phyloP scores from a whole-genome alignment of 1,140 invertebrate genomes.

The Drosophila micromelanica region DNA sequence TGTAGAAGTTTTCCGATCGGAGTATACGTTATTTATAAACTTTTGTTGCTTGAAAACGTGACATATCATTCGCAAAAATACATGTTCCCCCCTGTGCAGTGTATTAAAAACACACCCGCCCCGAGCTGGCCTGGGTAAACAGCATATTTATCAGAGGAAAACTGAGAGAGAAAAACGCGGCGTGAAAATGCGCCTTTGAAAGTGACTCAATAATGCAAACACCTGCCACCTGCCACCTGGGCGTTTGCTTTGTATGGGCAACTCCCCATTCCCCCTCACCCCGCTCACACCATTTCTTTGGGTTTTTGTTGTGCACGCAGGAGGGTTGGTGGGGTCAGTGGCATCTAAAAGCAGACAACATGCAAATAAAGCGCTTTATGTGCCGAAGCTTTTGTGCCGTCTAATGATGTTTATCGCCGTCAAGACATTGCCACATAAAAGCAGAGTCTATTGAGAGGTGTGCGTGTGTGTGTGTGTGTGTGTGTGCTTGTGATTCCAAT shows the following conservation, averaged over 20 bases:
- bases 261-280: not conserved
- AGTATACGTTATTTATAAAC: no score
- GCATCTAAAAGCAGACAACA: slow-evolving; percentile 72
- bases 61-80: not conserved
- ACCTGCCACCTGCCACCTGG: slow-evolving; percentile 42
- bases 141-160: slow-evolving; percentile 68
- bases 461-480: not conserved
- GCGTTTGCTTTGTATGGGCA: slow-evolving; percentile 17
- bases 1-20: no score
- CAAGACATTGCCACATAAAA: slow-evolving; percentile 49
- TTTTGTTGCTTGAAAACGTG: no score
- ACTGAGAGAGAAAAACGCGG: slow-evolving; percentile 52
- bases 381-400: slow-evolving; percentile 57
- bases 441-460: slow-evolving; percentile 39
- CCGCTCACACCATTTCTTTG: slow-evolving; percentile 1
- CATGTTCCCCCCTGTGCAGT: not conserved
- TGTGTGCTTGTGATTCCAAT: slow-evolving; percentile 16
- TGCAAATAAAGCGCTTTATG: slow-evolving; percentile 78
- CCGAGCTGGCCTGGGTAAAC: slow-evolving; percentile 34
- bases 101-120: slow-evolving; percentile 7
- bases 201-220: slow-evolving; percentile 72
- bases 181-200: slow-evolving; percentile 77
- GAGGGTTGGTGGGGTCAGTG: slow-evolving; percentile 63
- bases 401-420: slow-evolving; percentile 78
- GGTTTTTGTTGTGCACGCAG: slow-evolving; percentile 11